Percentiles rank a stretch among this genome's conserved stretches.
phyloP scores from a whole-genome alignment of 2,888 invertebrate genomes.

The Lepidocyrtinus sp. region DNA sequence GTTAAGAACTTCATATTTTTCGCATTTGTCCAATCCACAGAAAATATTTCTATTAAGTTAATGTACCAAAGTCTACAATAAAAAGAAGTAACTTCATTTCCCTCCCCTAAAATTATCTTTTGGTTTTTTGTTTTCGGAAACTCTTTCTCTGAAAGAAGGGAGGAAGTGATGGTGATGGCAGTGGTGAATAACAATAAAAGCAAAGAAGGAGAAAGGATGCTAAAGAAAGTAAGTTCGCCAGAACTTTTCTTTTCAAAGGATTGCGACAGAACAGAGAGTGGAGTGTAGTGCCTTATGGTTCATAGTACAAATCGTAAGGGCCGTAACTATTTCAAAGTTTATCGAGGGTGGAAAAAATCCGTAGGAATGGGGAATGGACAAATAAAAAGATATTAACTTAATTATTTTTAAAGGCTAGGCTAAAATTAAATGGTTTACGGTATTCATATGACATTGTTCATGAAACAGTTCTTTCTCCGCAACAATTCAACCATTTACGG shows the following conservation, averaged over 20 bases:
- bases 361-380: no score
- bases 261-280: background rate
- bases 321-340: no score
- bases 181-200: background rate
- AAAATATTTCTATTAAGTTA: no score
- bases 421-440: background rate
- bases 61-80: no score
- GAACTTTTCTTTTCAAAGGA: background rate
- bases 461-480: background rate
- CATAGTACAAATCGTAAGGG: no score
- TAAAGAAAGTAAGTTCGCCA: background rate
- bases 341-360: background rate
- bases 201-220: background rate
- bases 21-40: no score
- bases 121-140: background rate
- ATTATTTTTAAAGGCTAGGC: background rate
- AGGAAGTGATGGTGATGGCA: background rate
- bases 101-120: background rate
- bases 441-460: background rate
- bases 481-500: background rate
- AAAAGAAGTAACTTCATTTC: conserved; percentile 16
- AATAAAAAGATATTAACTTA: background rate
- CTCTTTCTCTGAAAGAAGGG: background rate
- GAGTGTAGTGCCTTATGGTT: no score
- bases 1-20: no score